Evolutionary conservation across 1,140 invertebrate genomes (phyloP), one percentile per base, ranked within the genome.

Genomic region (Listronotus bonariensis): DNA sequence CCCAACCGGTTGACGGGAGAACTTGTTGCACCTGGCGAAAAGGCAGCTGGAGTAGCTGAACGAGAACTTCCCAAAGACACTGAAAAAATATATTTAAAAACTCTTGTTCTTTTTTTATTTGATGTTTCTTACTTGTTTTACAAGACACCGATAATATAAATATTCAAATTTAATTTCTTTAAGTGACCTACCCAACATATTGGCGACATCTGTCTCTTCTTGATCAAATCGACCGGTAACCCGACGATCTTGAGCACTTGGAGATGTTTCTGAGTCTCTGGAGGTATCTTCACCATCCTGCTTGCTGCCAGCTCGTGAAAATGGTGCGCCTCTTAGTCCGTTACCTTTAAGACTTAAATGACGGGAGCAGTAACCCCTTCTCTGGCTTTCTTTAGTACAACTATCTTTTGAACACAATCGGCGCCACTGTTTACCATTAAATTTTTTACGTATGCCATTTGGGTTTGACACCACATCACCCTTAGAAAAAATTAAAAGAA

Each of bases 391-490:
- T 83, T 99, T 99, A n/a, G 88, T 92, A 81, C 97, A 99, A 57
- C 92, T 92, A 77, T 95, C 92, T 79, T 92, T 94, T 1, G 62
- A 94, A 96, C 95, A 98, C 41, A 99, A 85, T 73, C 97, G 84
- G 68, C 97, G 85, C 97, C 97, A 99, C 78, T 99, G 97, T 83
- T 99, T 99, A 6, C 97, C 97, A 83, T 99, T 99, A 80, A 97
- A 99, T 82, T 99, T 99, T 82, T 99, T 99, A 4, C 96, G 83
- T 70, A 99, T 96, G 67, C 97, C 97, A 76, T 93, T 97, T 46
- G 95, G 93, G 48, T 94, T 97, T 31, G 92, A 89, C 34, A 99
- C 95, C 72, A 99, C 93, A 80, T 99, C 97, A 65, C 97, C 97
- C 82, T 58, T 10, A 1, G 1, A 36, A 9, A 36, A 36, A 36